phyloP scores from a whole-genome alignment of 2,113 vertebrate species.

The Periophthalmus modestus region DNA sequence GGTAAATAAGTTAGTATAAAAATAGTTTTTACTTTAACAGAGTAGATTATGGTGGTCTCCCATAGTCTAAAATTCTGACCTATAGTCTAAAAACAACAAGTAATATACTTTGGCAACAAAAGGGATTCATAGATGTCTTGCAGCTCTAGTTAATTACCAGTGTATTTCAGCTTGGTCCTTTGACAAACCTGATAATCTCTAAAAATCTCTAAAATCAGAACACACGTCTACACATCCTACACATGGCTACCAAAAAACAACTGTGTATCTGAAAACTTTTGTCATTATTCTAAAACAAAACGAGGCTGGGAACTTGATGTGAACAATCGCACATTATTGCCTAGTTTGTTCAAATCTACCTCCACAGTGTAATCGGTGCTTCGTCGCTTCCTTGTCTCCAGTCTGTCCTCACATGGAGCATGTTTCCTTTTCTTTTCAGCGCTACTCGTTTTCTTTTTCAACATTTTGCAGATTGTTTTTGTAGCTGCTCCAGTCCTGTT shows the following conservation, averaged over 20 bases:
- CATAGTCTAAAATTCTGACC: too few relatives aligned
- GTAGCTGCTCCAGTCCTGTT: too few relatives aligned
- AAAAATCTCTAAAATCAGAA: too few relatives aligned
- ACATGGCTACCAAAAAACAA: background rate
- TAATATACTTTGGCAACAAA: too few relatives aligned
- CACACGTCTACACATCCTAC: background rate
- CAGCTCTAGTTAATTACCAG: too few relatives aligned
- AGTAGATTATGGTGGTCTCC: too few relatives aligned
- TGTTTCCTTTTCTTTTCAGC: slow-evolving; percentile 75
- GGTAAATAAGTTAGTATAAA: too few relatives aligned
- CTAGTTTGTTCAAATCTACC: slow-evolving; percentile 39
- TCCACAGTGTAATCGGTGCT: slow-evolving; percentile 45
- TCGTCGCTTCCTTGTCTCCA: slow-evolving; percentile 54
- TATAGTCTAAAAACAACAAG: too few relatives aligned
- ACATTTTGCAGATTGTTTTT: slow-evolving; percentile 46
- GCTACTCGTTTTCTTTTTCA: slow-evolving; percentile 70
- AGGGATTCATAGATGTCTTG: too few relatives aligned
- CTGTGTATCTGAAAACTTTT: background rate
- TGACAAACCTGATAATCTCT: too few relatives aligned
- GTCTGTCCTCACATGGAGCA: slow-evolving; percentile 54
- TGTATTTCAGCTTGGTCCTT: too few relatives aligned
- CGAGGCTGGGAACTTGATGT: background rate
- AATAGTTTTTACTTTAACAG: too few relatives aligned
- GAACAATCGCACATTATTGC: background rate
- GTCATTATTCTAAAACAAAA: background rate